Evolutionary conservation across 1,140 invertebrate genomes (phyloP), one percentile per base, ranked within the genome.

Genomic region (Ostrea edulis): DNA sequence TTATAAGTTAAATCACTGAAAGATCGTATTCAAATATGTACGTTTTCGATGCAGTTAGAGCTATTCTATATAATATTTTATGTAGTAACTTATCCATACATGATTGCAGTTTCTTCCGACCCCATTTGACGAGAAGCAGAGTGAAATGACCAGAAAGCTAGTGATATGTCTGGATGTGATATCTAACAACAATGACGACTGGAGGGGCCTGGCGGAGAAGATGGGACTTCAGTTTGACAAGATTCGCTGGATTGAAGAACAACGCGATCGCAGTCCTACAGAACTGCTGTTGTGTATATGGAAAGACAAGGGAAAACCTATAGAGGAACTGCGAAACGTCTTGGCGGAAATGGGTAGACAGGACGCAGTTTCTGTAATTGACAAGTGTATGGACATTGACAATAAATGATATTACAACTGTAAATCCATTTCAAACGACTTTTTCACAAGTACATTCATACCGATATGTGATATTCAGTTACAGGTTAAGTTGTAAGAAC

Each of bases 181-280:
- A 0, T 55, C 68, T 20, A 71, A 86, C 65, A 54, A 53, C 20
- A 22, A 83, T 35, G 51, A 25, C 22, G 85, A 86, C 68, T 86
- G 71, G 68, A 55, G 29, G 29, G 53, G 44, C 29, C 35, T 82
- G 53, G 86, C 86, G 12, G 68, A 58, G 12, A 86, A 82, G 35
- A 62, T 82, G 22, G 86, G 86, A 25, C 54, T 77, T 11, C 54
- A 54, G 55, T 55, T 81, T 58, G 52, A 86, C 8, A 35, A 86
- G 77, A 82, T 86, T 22, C 44, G 71, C 54, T 86, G 68, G 86
- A 29, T 86, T 7, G 86, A 86, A 58, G 53, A 71, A 82, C 58
- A 77, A 51, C 20, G 53, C 2, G 82, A 20, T 44, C 35, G 35
- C 7, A 86, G 85, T 22, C 62, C 85, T 22, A 77, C 68, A 62